These are phyloP conservation scores for Heteromyza rotundicornis DNA, from an alignment of 2,888 invertebrate genomes.

Conservation along the genomic window DNA sequence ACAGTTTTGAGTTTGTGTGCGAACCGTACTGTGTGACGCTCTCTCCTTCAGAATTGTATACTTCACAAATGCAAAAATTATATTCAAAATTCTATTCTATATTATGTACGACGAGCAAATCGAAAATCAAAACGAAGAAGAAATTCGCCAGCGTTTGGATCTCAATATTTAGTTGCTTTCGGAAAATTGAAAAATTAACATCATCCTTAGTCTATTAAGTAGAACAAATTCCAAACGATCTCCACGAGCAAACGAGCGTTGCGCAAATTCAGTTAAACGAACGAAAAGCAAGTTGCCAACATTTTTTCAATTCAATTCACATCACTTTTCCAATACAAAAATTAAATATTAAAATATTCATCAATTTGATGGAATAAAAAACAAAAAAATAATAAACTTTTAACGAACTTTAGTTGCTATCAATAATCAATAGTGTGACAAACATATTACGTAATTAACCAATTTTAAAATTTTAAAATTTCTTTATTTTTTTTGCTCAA, in stretches of 20 bases:
- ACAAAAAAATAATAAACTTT: neutral
- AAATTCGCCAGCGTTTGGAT: constrained; percentile 55
- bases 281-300: constrained; percentile 47
- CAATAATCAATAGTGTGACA: neutral
- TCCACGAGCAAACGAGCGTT: constrained; percentile 41
- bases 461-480: constrained; percentile 33
- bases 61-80: constrained; percentile 7
- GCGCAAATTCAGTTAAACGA: constrained; percentile 41
- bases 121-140: constrained; percentile 30
- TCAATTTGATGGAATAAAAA: constrained; percentile 6
- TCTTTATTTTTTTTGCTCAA: constrained; percentile 26
- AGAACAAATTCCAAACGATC: constrained; percentile 53
- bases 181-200: constrained; percentile 64
- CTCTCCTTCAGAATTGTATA: neutral
- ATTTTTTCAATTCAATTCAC: constrained; percentile 19
- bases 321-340: constrained; percentile 18
- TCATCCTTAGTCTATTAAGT: constrained; percentile 44
- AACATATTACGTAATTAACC: constrained; percentile 37
- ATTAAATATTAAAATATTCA: constrained; percentile 16
- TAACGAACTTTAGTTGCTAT: neutral
- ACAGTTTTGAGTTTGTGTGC: neutral
- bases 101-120: constrained; percentile 9
- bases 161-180: constrained; percentile 62
- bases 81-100: constrained; percentile 6
- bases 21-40: neutral